These are phyloP conservation scores for Pristionchus exspectatus DNA, from an alignment of 2,888 invertebrate genomes.

Conservation along the genomic window DNA sequence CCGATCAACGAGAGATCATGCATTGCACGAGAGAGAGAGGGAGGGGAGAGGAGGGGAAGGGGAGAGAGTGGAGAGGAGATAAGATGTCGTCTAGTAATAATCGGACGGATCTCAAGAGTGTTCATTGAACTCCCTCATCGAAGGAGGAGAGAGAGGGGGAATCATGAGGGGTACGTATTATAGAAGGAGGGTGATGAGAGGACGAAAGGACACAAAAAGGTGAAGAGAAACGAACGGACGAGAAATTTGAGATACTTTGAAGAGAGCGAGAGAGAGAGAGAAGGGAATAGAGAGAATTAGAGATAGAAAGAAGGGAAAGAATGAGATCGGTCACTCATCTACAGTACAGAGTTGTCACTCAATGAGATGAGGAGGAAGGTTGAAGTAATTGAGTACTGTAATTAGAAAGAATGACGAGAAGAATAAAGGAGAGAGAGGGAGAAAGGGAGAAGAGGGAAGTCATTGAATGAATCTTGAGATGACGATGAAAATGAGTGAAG, in stretches of 20 bases:
- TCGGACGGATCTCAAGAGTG: not conserved
- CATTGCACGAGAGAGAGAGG: not conserved
- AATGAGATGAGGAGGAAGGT: constrained; percentile 11
- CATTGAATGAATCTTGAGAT: constrained; percentile 40
- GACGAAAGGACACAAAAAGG: not conserved
- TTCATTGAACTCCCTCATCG: not conserved
- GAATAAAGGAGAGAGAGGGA: constrained; percentile 40
- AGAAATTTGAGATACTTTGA: not conserved
- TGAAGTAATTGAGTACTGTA: constrained; percentile 41
- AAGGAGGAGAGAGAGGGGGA: not conserved
- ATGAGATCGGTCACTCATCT: constrained; percentile 39
- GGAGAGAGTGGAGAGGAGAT: not conserved
- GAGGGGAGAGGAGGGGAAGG: not conserved
- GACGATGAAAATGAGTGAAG: not conserved
- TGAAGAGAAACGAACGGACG: too few relatives aligned
- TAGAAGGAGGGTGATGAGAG: constrained; percentile 6
- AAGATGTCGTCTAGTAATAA: not conserved
- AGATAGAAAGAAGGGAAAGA: not conserved
- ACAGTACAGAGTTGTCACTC: constrained; percentile 36
- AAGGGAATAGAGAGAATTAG: not conserved
- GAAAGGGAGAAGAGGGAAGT: constrained; percentile 30
- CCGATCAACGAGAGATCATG: not conserved
- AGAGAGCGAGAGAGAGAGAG: constrained; percentile 41
- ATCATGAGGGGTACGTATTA: not conserved
- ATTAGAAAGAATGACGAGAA: constrained; percentile 20